Conservation (phyloP, 2,888 invertebrate genomes). For the Coleophora flavipennella region DNA sequence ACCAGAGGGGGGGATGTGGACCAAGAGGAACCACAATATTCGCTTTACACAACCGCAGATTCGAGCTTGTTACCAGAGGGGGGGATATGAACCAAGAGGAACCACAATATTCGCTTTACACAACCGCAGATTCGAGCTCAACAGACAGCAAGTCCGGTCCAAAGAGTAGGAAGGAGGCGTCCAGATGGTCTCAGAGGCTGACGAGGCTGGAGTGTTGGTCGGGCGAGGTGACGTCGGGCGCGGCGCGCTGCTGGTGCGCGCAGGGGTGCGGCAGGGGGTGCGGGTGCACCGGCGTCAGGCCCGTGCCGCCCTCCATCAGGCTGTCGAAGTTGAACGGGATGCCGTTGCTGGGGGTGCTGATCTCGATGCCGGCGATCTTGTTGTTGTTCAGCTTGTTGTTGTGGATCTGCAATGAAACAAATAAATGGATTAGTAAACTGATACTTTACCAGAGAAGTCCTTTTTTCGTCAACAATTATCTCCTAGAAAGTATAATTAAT, state of each 20-base stretch:
- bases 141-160: conserved; percentile 6
- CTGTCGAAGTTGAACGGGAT: conserved; percentile 93
- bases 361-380: conserved; percentile 85
- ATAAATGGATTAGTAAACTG: no score
- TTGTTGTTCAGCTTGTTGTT: conserved; percentile 63
- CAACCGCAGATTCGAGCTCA: no score
- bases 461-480: no score
- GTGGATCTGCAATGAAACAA: conserved; percentile 47
- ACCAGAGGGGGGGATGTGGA: no score
- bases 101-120: no score
- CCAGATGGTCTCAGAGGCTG: conserved; percentile 78
- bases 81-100: no score
- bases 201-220: conserved; percentile 85
- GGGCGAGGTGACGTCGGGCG: conserved; percentile 80
- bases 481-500: no score
- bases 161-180: conserved; percentile 24
- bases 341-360: conserved; percentile 90
- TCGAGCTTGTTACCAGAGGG: no score
- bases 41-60: no score
- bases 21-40: no score
- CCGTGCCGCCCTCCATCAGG: conserved; percentile 94
- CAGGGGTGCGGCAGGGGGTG: conserved; percentile 72
- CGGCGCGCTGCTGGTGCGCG: conserved; percentile 83
- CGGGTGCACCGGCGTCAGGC: conserved; percentile 85
- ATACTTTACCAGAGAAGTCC: no score